phyloP scores from a whole-genome alignment of 1,140 invertebrate genomes.

The Pristionchus pacificus region DNA sequence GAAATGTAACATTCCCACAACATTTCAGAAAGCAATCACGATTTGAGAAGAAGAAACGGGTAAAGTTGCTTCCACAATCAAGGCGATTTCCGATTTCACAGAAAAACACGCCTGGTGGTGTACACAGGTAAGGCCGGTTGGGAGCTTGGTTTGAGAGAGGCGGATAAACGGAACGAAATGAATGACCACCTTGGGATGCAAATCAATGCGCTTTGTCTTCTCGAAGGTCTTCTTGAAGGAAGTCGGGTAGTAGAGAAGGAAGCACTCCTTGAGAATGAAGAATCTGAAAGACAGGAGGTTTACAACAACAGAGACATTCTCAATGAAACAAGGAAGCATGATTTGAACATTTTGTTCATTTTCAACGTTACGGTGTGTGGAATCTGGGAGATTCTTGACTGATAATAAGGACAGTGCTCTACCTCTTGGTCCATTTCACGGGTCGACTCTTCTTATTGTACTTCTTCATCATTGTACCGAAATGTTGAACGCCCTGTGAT shows the following conservation, averaged over 20 bases:
- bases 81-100: no score
- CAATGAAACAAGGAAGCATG: neutral
- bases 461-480: conserved; percentile 42
- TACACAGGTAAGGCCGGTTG: no score
- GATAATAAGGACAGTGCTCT: no score
- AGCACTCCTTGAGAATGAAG: conserved; percentile 44
- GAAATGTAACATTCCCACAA: neutral
- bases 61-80: no score
- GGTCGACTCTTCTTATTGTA: conserved; percentile 42
- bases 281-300: conserved; percentile 28
- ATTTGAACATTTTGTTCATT: no score
- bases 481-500: conserved; percentile 36
- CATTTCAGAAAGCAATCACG: neutral
- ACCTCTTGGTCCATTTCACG: conserved; percentile 42
- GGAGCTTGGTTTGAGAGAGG: no score
- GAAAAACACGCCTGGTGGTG: no score
- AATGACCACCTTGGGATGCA: conserved; percentile 42
- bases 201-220: conserved; percentile 38
- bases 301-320: neutral
- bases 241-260: conserved; percentile 40
- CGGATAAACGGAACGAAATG: no score
- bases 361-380: no score
- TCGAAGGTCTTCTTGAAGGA: conserved; percentile 37
- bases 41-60: neutral
- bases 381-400: no score